phyloP scores from a whole-genome alignment of 2,797 vertebrate genomes.

The Perodicticus potto region DNA sequence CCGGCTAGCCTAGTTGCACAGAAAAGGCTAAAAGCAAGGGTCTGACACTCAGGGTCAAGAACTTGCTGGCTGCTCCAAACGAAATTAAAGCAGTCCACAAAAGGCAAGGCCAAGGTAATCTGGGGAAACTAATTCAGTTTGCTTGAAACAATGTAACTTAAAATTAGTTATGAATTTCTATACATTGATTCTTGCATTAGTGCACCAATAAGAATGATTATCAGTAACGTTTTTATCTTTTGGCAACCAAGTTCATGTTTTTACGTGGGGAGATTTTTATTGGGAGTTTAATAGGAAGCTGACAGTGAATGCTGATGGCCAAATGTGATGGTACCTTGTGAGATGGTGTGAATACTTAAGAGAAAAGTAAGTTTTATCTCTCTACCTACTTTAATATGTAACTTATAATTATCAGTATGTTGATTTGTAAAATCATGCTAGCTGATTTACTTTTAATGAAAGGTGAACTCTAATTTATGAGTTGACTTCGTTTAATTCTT shows the following conservation, averaged over 20 bases:
- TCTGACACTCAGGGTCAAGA: not conserved
- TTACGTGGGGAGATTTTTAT: not conserved
- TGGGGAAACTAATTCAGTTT: not conserved
- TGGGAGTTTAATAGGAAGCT: not conserved
- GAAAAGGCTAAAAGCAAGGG: not conserved
- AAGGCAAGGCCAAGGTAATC: not conserved
- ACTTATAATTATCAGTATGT: slow-evolving; percentile 57
- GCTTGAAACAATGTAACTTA: not conserved
- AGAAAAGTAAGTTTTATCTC: slow-evolving; percentile 51
- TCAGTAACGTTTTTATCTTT: not conserved
- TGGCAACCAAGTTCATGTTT: not conserved
- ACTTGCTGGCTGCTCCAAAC: not conserved
- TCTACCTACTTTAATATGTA: slow-evolving; percentile 32
- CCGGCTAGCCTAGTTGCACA: not conserved
- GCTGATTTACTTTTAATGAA: slow-evolving; percentile 73
- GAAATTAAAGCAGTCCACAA: not conserved
- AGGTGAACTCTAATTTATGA: slow-evolving; percentile 65
- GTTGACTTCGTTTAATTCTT: slow-evolving; percentile 68
- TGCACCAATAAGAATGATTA: not conserved
- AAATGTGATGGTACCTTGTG: slow-evolving; percentile 25
- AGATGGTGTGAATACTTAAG: slow-evolving; percentile 11
- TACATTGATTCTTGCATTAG: not conserved
- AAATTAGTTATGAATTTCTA: not conserved
- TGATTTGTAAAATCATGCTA: slow-evolving; percentile 66
- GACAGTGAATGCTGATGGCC: not conserved